Evolutionary conservation across 2,888 invertebrate genomes (phyloP), one percentile per base, ranked within the genome.

Genomic region (Lapara coniferarum): DNA sequence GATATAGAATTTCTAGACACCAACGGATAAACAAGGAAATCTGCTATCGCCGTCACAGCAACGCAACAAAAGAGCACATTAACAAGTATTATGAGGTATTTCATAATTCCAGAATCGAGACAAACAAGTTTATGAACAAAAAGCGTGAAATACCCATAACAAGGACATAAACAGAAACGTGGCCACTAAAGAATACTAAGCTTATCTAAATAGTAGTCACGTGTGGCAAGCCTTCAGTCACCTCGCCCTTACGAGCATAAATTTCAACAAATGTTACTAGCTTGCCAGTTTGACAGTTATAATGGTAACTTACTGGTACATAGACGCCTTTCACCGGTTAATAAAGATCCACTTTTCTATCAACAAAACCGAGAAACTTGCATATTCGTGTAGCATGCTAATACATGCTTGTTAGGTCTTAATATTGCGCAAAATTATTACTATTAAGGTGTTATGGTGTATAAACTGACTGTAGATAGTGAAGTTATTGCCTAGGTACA

Each of bases 331-430:
- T 91, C 91, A 89, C 91, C 85, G 76, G 74, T 85, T 83, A 85
- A 88, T 88, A 88, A 88, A 88, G 85, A 88, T 86, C 88, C 83
- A 88, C 89, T 89, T 91, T 90, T 91, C 89, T 86, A 89, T 83
- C 83, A 82, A 81, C 84, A 81, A 82, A 78, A 81, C 81, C 80
- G 82, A 81, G 79, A 73, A 77, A 77, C 63, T 49, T 49, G 63
- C 63, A 82, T 85, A 84, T 87, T 87, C 85, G 81, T 85, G 83
- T 78, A 81, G 79, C 76, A 70, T 69, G 67, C 68, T 71, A 69
- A 70, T 77, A 73, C 77, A 72, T 73, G 77, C 69, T n/a, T 59
- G 59, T 63, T 49, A 63, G 49, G 19, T 49, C 49, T 49, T 49
- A 63, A 25, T 19, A 63, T 46, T 63, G 46, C 46, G 19, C 49